Conservation (phyloP, 2,797 vertebrate genomes). For the Xyrichtys novacula region DNA sequence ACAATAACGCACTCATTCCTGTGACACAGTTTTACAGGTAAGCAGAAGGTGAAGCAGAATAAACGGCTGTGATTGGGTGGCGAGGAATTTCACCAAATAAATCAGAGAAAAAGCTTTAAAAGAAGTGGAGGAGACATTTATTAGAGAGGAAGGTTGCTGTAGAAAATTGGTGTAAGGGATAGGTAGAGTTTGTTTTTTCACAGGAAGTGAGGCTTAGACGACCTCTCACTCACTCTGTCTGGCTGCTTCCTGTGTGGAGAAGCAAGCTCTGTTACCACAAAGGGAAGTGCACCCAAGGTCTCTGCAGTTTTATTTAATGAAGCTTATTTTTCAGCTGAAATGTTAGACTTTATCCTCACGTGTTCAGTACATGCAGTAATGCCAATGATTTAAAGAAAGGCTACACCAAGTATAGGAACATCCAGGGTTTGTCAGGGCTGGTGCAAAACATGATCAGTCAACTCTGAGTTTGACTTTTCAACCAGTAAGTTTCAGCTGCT, state of each 20-base stretch:
- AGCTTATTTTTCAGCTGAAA: slow-evolving; percentile 16
- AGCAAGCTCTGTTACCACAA: slow-evolving; percentile 41
- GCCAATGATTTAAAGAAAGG: not conserved
- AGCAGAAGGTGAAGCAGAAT: not conserved
- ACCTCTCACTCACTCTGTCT: no score
- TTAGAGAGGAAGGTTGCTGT: slow-evolving; percentile 32
- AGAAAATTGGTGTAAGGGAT: slow-evolving; percentile 49
- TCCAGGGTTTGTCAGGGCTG: not conserved
- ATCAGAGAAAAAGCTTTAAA: not conserved
- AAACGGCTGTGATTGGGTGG: not conserved
- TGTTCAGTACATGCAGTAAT: not conserved
- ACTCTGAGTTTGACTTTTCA: not conserved
- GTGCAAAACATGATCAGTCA: not conserved
- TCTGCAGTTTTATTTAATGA: slow-evolving; percentile 57
- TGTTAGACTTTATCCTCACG: not conserved
- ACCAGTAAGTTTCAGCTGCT: no score
- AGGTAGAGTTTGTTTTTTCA: slow-evolving; percentile 45
- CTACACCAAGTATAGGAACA: not conserved
- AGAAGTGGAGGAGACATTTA: slow-evolving; percentile 15
- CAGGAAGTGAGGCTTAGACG: slow-evolving; percentile 61
- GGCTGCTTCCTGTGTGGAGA: no score
- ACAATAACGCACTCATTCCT: not conserved
- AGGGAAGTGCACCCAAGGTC: slow-evolving; percentile 62
- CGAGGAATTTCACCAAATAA: slow-evolving; percentile 8
- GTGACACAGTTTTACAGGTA: slow-evolving; percentile 15